Base-by-base conservation (phyloP, 1,140 invertebrate species). In the Drosophila tropicalis region DNA sequence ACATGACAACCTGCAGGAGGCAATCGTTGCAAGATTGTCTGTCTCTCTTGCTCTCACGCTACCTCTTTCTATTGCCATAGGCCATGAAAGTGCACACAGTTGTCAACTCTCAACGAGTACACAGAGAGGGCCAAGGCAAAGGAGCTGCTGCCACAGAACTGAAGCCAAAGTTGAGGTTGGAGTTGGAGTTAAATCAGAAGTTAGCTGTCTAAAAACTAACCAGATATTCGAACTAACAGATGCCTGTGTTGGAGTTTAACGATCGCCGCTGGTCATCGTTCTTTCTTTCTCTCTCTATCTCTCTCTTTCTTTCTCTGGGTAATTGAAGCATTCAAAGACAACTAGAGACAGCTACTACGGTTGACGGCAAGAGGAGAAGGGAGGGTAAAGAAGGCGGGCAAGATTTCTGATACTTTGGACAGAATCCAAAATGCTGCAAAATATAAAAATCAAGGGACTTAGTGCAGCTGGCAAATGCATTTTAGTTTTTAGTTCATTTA, bases 51-150 rank as follows among this genome's bases (percentile, higher is more conserved):
- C 44, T 22, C 17, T 44, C 41, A 6, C 40, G n/a, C 40, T n/a
- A 0, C 15, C 15, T 19, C 3, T 19, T n/a, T 51, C 17, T 81
- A 54, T 70, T 60, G 81, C 81, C 82, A 58, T 70, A 76, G 82
- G 82, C 82, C 82, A 86, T 75, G 82, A 67, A 72, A 86, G 79
- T 82, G 83, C 82, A 86, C 75, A 86, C 71, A 86, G 83, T 87
- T 86, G 83, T 87, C 82, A 82, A 87, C 81, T 78, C 72, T 65
- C 72, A 70, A 67, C 66, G 36, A 72, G 64, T 62, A 62, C 36
- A 25, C 60, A 44, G 39, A 44, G 39, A 47, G 60, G 66, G 47
- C 64, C 15, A 13, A 25, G 39, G 55, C 19, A 61, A 64, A 17
- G 9, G 36, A 12, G 22, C 22, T 25, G 22, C 22, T 25, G 22